Evolutionary conservation across 2,797 vertebrate species (phyloP), one percentile per base, ranked within the genome.

Genomic region (Parotocinclus haroldoi): DNA sequence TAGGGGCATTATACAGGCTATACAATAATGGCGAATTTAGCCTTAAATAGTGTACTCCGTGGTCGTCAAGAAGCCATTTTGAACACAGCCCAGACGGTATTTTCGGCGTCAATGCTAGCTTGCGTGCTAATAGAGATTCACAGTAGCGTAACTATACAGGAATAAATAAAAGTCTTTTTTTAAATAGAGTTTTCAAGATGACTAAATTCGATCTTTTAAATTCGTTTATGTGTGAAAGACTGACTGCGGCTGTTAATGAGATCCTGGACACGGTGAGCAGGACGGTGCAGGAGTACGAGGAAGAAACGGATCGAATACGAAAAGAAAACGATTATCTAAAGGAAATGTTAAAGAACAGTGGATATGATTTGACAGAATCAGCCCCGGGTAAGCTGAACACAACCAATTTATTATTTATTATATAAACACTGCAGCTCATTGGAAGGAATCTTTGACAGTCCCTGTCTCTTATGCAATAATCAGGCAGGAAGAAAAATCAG

Each of bases 161-260:
- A 53, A 16, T 10, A 1, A 39, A 12, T n/a, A 70, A 63, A 66
- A 74, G 13, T 27, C 2, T 27, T 27, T 27, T 2, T 27, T 27
- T n/a, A n/a, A n/a, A 5, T 2, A 2, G 27, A 27, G 27, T 27
- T 27, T 7, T 1, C 1, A 16, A 13, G 7, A 66, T 80, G 79
- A 60, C 72, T 7, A 71, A 75, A 64, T 56, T 78, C 3, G 74
- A 80, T 36, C 42, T 60, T 39, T 36, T 80, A 53, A 76, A 75
- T 27, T 69, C 76, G 13, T 80, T 78, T 37, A 61, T 80, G 63
- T 66, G 59, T 9, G 74, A 80, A 52, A 68, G 78, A 11, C 54
- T 80, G 19, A 74, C 77, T 50, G 63, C 66, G 42, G 79, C 69
- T 11, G 74, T 80, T 11, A 75, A 74, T 52, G 79, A 80, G 79